Percentiles rank a stretch among this genome's conserved stretches.
Conservation (phyloP, 2,113 vertebrate genomes). For the Seriola quinqueradiata region DNA sequence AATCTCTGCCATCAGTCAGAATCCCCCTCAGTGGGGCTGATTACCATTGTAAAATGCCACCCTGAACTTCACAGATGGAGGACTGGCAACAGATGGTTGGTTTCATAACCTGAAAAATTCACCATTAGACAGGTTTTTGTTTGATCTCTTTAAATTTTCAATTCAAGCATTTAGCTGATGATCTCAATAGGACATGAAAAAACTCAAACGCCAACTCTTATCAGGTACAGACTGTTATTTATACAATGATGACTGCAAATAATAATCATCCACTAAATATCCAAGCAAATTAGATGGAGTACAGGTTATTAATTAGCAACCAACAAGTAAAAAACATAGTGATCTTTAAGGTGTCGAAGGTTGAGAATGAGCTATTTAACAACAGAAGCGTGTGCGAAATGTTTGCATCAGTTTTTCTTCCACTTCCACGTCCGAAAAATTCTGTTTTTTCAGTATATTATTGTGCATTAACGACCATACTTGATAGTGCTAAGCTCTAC, state of each 20-base stretch:
- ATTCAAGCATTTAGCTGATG: constrained; percentile 2
- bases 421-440: too few species aligned
- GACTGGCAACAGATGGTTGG: constrained; percentile 23
- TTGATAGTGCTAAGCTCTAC: neutral
- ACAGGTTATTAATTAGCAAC: neutral
- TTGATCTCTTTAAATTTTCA: constrained; percentile 2
- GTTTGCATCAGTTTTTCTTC: too few species aligned
- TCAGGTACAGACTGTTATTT: neutral
- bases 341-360: neutral
- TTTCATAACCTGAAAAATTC: constrained; percentile 37
- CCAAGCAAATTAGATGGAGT: neutral
- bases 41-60: constrained; percentile 42
- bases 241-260: neutral
- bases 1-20: constrained; percentile 62
- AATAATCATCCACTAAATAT: neutral
- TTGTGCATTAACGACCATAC: neutral
- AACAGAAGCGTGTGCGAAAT: neutral
- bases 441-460: neutral
- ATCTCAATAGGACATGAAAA: neutral
- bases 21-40: constrained; percentile 25
- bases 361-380: neutral
- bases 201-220: neutral
- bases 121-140: constrained; percentile 1
- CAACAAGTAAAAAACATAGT: neutral
- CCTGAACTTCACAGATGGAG: constrained; percentile 50